These are phyloP conservation scores for Hydriomena furcata DNA, from an alignment of 2,888 invertebrate genomes.

Conservation along the genomic window DNA sequence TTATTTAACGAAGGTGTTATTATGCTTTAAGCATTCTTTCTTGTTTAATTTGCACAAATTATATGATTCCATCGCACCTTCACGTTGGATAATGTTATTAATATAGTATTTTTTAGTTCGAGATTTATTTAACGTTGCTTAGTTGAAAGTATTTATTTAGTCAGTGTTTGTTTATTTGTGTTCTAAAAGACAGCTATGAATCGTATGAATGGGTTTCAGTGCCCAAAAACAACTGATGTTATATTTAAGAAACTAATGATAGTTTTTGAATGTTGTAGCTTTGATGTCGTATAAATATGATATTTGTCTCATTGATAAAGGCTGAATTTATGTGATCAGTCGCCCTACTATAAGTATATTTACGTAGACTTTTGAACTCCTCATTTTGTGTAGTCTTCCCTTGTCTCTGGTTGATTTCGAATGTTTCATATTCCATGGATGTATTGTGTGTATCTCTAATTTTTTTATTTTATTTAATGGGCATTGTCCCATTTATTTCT, in stretches of 20 bases:
- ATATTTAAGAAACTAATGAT: conserved; percentile 12
- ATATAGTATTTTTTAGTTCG: conserved; percentile 31
- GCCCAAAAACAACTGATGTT: conserved; percentile 25
- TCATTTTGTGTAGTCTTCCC: conserved; percentile 29
- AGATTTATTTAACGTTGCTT: conserved; percentile 36
- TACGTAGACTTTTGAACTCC: conserved; percentile 15
- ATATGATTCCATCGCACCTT: conserved; percentile 34
- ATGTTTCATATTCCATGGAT: background rate
- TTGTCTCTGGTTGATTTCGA: background rate
- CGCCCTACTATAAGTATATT: conserved; percentile 22
- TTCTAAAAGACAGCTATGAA: conserved; percentile 22
- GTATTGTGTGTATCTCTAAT: background rate
- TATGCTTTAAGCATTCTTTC: conserved; percentile 49
- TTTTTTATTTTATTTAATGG: background rate
- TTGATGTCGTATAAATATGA: conserved; percentile 24
- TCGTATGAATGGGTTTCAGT: conserved; percentile 18
- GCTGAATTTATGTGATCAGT: conserved; percentile 29
- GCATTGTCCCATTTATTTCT: conserved; percentile 38
- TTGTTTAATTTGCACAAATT: conserved; percentile 36
- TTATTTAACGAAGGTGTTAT: conserved; percentile 40
- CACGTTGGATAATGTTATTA: conserved; percentile 24
- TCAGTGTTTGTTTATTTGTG: conserved; percentile 16
- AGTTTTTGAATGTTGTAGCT: conserved; percentile 19
- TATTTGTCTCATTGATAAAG: conserved; percentile 28
- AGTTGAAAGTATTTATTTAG: conserved; percentile 33